These are phyloP conservation scores for Sebastes fasciatus DNA, from an alignment of 2,113 vertebrate species.

Conservation along the genomic window DNA sequence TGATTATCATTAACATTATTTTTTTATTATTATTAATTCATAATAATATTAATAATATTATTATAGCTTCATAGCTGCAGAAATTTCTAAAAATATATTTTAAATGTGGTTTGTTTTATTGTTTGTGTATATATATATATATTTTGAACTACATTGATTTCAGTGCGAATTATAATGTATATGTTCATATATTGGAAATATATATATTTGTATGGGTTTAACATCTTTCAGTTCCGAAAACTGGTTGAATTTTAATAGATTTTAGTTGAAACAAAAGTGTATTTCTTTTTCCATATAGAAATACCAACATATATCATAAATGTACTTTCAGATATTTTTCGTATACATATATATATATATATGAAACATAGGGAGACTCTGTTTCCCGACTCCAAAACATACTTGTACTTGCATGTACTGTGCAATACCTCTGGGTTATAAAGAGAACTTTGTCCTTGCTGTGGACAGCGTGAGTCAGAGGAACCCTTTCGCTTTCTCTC, in stretches of 20 bases:
- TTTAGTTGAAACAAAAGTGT: neutral
- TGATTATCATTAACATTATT: neutral
- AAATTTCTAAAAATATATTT: neutral
- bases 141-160: neutral
- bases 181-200: neutral
- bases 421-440: neutral
- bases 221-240: neutral
- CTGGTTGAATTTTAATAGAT: neutral
- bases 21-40: neutral
- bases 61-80: neutral
- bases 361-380: too few species aligned
- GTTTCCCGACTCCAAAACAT: too few species aligned
- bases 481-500: slow-evolving; percentile 11
- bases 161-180: neutral
- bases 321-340: neutral
- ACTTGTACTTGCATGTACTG: neutral
- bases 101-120: neutral
- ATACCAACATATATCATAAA: neutral
- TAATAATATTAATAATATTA: neutral
- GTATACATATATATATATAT: neutral
- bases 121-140: neutral
- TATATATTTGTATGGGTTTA: neutral
- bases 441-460: neutral
- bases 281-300: neutral
- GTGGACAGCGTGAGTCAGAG: neutral